Base-by-base conservation (phyloP, 1,140 invertebrate species). In the Octopus bimaculoides region DNA sequence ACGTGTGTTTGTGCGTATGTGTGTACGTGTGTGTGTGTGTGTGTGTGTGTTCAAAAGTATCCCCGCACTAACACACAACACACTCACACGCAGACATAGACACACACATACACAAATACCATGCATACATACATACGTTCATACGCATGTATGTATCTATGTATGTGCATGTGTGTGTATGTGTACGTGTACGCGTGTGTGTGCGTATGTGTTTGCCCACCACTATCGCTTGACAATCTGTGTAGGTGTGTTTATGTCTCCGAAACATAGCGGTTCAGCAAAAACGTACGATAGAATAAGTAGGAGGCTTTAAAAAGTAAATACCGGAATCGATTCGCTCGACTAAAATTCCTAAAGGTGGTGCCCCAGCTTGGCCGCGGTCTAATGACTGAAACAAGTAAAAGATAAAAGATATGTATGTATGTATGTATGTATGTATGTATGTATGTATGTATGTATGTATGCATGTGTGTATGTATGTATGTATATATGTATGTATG, bases 371-470 rank as follows among this genome's bases (percentile, higher is more conserved):
- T 1, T 41, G 26, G 26, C 26, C 26, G 26, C 26, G 2, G 26
- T 41, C 26, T 1, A 41, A 41, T 41, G 26, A 41, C 26, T 41
- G 26, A 41, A 41, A 41, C 26, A 41, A 41, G 26, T 41, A 41
- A 41, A 41, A 41, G 26, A 41, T 2, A 41, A 41, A 41, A 41
- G 2, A 41, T 41, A 2, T 61, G 17, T 52, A 75, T 75, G 41
- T 52, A 75, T 75, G 52, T 26, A 75, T 75, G 41, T 52, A 75
- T 75, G 41, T 52, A 75, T 75, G 41, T 52, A 41, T 71, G 26
- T 20, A 71, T 71, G 26, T 20, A 71, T 75, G 41, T 52, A 75
- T 75, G 41, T 52, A 75, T 75, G 52, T 26, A 75, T 75, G 41
- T 52, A 41, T 75, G 8, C 41, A 61, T 61, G 17, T 61, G 56